Percentiles rank a stretch among this genome's conserved stretches.
Conservation (phyloP, 1,140 invertebrate species). For the Drosophila ogumai region DNA sequence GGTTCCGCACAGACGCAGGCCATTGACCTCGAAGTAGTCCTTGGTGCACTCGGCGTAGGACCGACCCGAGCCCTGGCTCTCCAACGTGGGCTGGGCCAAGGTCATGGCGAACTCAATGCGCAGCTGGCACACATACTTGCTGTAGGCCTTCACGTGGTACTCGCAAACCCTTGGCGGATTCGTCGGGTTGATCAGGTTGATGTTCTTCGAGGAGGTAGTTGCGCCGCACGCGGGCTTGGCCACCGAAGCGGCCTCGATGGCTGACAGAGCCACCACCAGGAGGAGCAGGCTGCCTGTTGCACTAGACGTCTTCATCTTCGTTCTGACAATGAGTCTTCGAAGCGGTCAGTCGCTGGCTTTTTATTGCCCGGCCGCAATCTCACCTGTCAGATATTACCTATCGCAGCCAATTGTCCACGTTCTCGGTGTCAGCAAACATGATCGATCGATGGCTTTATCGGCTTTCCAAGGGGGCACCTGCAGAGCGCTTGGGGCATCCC, state of each 20-base stretch:
- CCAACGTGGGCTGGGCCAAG: conserved; percentile 60
- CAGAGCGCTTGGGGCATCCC: background rate
- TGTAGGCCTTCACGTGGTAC: conserved; percentile 67
- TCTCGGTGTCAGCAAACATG: conserved; percentile 30
- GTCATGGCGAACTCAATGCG: conserved; percentile 71
- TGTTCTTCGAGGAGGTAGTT: conserved; percentile 64
- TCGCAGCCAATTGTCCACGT: conserved; percentile 44
- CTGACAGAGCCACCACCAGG: conserved; percentile 3
- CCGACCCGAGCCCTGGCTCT: conserved; percentile 7
- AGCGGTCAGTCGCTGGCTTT: conserved; percentile 23
- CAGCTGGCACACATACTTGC: conserved; percentile 75
- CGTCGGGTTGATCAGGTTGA: conserved; percentile 60
- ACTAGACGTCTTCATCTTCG: conserved; percentile 43
- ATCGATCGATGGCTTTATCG: conserved; percentile 56
- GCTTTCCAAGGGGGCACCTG: conserved; percentile 12
- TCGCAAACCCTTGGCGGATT: conserved; percentile 64
- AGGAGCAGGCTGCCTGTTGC: conserved; percentile 34
- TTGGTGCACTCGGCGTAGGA: conserved; percentile 60
- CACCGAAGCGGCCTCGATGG: conserved; percentile 51
- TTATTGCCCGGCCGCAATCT: conserved; percentile 34
- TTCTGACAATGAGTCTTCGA: conserved; percentile 13
- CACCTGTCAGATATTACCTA: background rate
- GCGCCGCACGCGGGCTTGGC: conserved; percentile 66
- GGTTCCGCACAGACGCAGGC: conserved; percentile 62
- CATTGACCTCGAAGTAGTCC: conserved; percentile 68